Evolutionary conservation across 2,888 invertebrate species (phyloP).

Genomic region (Acleris holmiana): DNA sequence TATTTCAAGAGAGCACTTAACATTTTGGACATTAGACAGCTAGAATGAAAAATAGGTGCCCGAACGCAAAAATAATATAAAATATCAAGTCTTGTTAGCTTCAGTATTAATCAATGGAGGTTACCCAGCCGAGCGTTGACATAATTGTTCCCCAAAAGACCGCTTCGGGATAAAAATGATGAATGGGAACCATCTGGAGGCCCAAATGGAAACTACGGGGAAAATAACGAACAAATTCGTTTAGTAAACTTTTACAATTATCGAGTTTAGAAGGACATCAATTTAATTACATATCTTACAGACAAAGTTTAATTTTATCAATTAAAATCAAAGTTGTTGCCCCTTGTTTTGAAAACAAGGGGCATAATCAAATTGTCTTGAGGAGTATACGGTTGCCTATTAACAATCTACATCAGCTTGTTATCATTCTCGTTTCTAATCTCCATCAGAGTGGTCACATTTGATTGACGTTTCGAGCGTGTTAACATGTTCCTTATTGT

Average conservation of each 20-base stretch:
- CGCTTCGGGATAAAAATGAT: slow-evolving; percentile 28
- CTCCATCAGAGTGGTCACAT: slow-evolving; percentile 40
- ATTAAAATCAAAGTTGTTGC: background rate
- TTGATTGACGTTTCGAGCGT: slow-evolving; percentile 48
- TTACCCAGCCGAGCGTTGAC: slow-evolving; percentile 20
- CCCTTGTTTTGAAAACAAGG: slow-evolving; percentile 6
- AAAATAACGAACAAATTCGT: slow-evolving; percentile 7
- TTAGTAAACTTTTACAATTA: slow-evolving; percentile 28
- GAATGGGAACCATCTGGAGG: slow-evolving; percentile 17
- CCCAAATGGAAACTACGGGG: slow-evolving; percentile 7
- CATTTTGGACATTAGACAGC: slow-evolving; percentile 57
- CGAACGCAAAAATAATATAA: slow-evolving; percentile 42
- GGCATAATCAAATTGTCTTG: slow-evolving; percentile 16
- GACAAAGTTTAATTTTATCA: slow-evolving; percentile 14
- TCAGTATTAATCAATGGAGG: slow-evolving; percentile 40
- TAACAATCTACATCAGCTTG: slow-evolving; percentile 27
- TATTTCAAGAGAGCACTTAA: slow-evolving; percentile 73
- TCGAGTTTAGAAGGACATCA: slow-evolving; percentile 4
- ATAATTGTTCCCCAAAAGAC: slow-evolving; percentile 35
- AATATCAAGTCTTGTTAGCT: slow-evolving; percentile 43
- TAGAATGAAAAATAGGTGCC: slow-evolving; percentile 38
- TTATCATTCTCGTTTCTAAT: slow-evolving; percentile 36
- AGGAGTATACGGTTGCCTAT: slow-evolving; percentile 23
- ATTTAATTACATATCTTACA: slow-evolving; percentile 21
- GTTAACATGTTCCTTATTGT: slow-evolving; percentile 41